These are phyloP conservation scores for Pocillopora verrucosa DNA, from an alignment of 64 coral and sea anemone genomes.

Conservation along the genomic window DNA sequence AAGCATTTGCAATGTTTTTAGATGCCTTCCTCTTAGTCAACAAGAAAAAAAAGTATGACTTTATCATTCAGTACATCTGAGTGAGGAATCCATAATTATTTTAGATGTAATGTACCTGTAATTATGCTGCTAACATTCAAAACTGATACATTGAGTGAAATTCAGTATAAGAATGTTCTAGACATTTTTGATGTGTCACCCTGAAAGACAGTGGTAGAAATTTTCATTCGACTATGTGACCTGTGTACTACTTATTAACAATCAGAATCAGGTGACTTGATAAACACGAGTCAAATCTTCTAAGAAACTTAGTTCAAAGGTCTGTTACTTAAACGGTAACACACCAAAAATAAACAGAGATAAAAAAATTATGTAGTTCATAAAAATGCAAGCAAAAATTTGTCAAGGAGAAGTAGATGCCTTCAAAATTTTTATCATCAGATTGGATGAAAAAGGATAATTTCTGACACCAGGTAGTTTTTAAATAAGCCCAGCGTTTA, in stretches of 20 bases:
- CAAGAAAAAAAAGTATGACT: background rate
- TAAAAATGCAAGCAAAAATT: background rate
- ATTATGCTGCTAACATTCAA: background rate
- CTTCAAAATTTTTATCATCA: background rate
- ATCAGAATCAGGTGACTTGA: background rate
- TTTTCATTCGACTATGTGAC: background rate
- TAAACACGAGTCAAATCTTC: background rate
- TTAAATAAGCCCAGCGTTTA: background rate
- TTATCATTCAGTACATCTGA: background rate
- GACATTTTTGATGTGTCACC: background rate
- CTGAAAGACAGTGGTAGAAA: background rate
- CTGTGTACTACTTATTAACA: background rate
- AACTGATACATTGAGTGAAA: no score
- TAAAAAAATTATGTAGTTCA: background rate
- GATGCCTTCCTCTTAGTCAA: background rate
- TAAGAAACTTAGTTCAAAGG: background rate
- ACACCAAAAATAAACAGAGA: background rate
- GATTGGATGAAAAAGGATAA: background rate
- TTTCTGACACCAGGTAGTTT: background rate
- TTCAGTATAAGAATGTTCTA: no score
- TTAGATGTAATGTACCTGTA: background rate
- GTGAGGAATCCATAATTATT: background rate
- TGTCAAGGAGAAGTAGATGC: background rate
- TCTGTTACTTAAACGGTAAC: background rate
- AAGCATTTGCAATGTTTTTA: background rate